Conservation (phyloP, 2,888 invertebrate species). For the Tetranychus piercei region DNA sequence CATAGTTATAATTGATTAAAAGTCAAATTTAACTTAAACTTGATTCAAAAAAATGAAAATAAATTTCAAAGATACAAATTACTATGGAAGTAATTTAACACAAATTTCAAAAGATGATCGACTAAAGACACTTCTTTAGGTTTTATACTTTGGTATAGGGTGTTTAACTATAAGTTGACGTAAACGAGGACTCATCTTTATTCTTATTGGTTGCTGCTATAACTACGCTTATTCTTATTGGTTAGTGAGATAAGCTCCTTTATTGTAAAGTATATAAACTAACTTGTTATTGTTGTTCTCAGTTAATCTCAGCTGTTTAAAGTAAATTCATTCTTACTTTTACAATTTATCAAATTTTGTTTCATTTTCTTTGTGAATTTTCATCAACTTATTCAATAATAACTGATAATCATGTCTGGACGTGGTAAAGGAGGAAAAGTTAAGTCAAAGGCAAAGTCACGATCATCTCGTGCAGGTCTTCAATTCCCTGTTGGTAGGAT, state of each 20-base stretch:
- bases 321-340: too few relatives aligned
- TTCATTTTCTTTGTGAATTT: background rate
- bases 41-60: too few relatives aligned
- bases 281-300: too few relatives aligned
- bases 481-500: constrained; percentile 29
- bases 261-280: too few relatives aligned
- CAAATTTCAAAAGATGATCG: background rate
- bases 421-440: constrained; percentile 28
- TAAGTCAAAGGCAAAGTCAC: constrained; percentile 26
- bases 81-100: too few relatives aligned
- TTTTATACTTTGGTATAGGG: background rate
- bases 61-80: background rate
- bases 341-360: background rate
- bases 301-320: background rate
- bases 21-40: too few relatives aligned
- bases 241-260: too few relatives aligned
- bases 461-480: constrained; percentile 27
- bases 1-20: constrained; percentile 20
- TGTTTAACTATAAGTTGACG: background rate
- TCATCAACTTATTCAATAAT: background rate
- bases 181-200: background rate
- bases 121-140: background rate
- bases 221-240: too few relatives aligned
- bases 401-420: constrained; percentile 25
- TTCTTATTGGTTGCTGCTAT: background rate